Evolutionary conservation across 2,888 invertebrate genomes (phyloP), one percentile per base, ranked within the genome.

Genomic region (Scaptomyza flava): DNA sequence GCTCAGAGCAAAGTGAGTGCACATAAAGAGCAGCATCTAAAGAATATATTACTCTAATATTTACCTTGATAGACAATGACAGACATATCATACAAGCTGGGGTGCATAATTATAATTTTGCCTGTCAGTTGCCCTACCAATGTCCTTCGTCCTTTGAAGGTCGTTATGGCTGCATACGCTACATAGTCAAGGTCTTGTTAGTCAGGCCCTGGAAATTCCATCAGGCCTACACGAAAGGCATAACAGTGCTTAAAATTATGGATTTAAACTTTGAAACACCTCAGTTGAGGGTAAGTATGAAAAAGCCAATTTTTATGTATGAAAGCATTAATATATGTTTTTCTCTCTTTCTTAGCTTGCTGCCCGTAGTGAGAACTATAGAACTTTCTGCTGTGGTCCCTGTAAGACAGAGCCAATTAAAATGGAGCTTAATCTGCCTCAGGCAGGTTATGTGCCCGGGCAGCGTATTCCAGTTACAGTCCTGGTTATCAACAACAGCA

Each of bases 151-250:
- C 96, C 0, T 97, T 96, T 90, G 95, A 95, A 88, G 95, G 95
- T 1, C 93, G 94, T 81, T 93, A 93, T 91, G 96, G 97, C 0
- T 94, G 94, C 85, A 93, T 98, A 38, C 93, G 96, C 23, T 98
- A 97, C 87, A 94, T 94, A 3, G 93, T 96, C 3, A 96, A 95
- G 90, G 95, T 95, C 2, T 94, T 94, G 0, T 92, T 98, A 6
- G 95, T 97, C 87, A 93, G 96, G n/a, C 96, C 97, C 6, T 96
- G 96, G 96, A 96, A 96, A 87, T 95, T 95, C 89, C 96, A 97
- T 91, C 95, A 96, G 81, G 96, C 95, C 65, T 94, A 94, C 23
- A 95, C 96, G 89, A 93, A 94, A 83, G 94, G 95, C 2, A 96
- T 97, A 83, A 96, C 96, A 14, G 95, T 98, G 9, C 93, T 96